These are phyloP conservation scores for Hermaeophaga mercurialis DNA, from an alignment of 2,888 invertebrate genomes.

Conservation along the genomic window DNA sequence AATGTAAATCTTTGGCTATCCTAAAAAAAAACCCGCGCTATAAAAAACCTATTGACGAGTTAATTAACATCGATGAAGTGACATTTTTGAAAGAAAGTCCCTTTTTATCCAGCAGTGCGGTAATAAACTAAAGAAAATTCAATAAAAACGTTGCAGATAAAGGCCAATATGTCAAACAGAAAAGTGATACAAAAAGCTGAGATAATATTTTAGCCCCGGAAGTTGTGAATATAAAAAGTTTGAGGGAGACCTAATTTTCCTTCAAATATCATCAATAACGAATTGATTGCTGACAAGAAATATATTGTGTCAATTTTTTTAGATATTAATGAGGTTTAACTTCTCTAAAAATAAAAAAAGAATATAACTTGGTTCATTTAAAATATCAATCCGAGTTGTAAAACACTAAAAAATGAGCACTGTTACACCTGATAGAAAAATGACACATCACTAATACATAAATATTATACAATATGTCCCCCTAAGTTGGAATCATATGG, in stretches of 20 bases:
- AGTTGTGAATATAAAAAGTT: background rate
- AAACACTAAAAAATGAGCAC: too few relatives aligned
- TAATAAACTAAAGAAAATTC: too few relatives aligned
- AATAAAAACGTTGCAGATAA: conserved; percentile 4
- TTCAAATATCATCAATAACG: conserved; percentile 12
- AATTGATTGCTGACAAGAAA: conserved; percentile 4
- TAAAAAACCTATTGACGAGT: background rate
- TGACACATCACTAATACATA: too few relatives aligned
- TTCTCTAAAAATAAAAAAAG: too few relatives aligned
- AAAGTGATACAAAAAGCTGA: conserved; percentile 13
- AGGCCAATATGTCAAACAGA: conserved; percentile 16
- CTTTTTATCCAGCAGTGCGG: too few relatives aligned
- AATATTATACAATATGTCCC: too few relatives aligned
- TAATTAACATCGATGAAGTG: background rate
- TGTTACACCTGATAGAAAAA: too few relatives aligned
- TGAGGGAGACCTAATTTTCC: conserved; percentile 7
- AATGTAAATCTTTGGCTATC: too few relatives aligned
- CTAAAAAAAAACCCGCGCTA: too few relatives aligned
- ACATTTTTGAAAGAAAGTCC: background rate
- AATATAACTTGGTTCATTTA: too few relatives aligned
- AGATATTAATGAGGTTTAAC: conserved; percentile 7
- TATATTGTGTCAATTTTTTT: conserved; percentile 3
- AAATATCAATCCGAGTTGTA: too few relatives aligned
- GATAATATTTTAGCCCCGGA: conserved; percentile 15
- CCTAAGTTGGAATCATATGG: too few relatives aligned